Evolutionary conservation across 1,140 invertebrate genomes (phyloP).

Genomic region (Drosophila littoralis): DNA sequence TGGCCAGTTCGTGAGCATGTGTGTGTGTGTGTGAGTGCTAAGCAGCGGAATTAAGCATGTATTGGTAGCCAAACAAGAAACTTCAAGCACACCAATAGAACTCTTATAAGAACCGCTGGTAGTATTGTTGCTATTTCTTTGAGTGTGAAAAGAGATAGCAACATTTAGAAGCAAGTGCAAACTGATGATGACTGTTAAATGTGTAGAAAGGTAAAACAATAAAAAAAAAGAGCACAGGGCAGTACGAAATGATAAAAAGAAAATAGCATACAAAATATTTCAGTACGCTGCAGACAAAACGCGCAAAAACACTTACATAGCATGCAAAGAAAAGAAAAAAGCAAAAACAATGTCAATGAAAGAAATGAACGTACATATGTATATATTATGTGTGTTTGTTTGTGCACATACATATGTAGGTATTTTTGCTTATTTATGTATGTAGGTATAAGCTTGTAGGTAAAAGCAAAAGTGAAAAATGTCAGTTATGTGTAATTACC

Average conservation of each 20-base stretch:
- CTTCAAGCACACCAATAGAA: conserved; percentile 61
- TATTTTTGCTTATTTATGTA: conserved; percentile 3
- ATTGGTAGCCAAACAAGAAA: conserved; percentile 72
- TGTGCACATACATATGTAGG: conserved; percentile 30
- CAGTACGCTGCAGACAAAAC: conserved; percentile 53
- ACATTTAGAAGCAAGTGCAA: conserved; percentile 61
- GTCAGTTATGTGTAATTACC: conserved; percentile 64
- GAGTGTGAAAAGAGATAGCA: conserved; percentile 52
- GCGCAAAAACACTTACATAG: conserved; percentile 43
- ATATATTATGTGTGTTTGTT: conserved; percentile 29
- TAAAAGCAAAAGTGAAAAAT: conserved; percentile 56
- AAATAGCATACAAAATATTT: conserved; percentile 49
- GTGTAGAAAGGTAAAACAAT: conserved; percentile 62
- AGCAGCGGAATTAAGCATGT: background rate
- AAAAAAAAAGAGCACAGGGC: conserved; percentile 47
- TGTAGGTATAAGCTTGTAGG: conserved; percentile 1
- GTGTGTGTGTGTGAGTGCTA: conserved; percentile 15
- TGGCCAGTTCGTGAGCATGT: conserved; percentile 16
- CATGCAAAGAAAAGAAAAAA: conserved; percentile 50
- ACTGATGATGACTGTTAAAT: conserved; percentile 38
- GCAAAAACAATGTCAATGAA: conserved; percentile 49
- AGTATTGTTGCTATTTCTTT: conserved; percentile 39
- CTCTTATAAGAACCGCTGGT: conserved; percentile 57
- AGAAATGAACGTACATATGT: conserved; percentile 37
- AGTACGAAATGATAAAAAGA: conserved; percentile 43